Percentiles rank a stretch among this genome's conserved stretches.
phyloP scores from a whole-genome alignment of 2,888 invertebrate genomes.

The Amaurobius ferox region DNA sequence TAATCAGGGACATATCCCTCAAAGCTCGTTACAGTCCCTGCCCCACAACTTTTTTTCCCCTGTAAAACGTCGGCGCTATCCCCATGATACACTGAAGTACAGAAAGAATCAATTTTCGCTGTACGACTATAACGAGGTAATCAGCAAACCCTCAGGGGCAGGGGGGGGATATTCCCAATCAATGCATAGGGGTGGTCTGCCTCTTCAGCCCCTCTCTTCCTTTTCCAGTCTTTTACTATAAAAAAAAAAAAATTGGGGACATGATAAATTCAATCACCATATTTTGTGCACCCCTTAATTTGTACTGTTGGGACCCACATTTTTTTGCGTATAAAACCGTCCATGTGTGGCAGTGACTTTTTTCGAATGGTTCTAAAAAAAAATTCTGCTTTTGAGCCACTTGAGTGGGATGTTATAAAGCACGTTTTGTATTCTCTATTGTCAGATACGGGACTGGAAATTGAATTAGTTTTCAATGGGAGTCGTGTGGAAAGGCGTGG shows the following conservation, averaged over 20 bases:
- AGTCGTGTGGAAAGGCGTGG: background rate
- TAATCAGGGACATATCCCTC: background rate
- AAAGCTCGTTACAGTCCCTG: background rate
- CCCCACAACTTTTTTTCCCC: background rate
- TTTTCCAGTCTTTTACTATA: background rate
- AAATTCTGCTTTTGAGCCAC: slow-evolving; percentile 2
- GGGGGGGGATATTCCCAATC: slow-evolving; percentile 38
- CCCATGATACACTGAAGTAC: background rate
- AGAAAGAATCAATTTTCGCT: slow-evolving; percentile 45
- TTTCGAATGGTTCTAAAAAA: background rate
- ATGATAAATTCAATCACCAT: slow-evolving; percentile 67
- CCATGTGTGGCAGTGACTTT: slow-evolving; percentile 9
- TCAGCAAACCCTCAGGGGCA: slow-evolving; percentile 38
- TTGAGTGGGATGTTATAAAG: slow-evolving; percentile 33
- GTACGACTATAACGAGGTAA: slow-evolving; percentile 58
- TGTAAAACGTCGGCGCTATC: background rate
- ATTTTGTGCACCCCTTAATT: slow-evolving; percentile 53
- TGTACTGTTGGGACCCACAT: slow-evolving; percentile 46
- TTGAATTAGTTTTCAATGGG: slow-evolving; percentile 57
- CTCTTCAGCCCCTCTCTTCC: background rate
- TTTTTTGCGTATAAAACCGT: slow-evolving; percentile 22
- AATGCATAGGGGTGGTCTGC: slow-evolving; percentile 27
- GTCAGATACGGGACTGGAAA: slow-evolving; percentile 52
- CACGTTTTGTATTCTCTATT: slow-evolving; percentile 23
- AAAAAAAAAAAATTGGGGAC: slow-evolving; percentile 13